A percentile compares a stretch with the other conserved stretches of the same genome.
These are phyloP conservation scores for Ctenoplectra terminalis DNA, from an alignment of 1,140 invertebrate species.

Conservation along the genomic window DNA sequence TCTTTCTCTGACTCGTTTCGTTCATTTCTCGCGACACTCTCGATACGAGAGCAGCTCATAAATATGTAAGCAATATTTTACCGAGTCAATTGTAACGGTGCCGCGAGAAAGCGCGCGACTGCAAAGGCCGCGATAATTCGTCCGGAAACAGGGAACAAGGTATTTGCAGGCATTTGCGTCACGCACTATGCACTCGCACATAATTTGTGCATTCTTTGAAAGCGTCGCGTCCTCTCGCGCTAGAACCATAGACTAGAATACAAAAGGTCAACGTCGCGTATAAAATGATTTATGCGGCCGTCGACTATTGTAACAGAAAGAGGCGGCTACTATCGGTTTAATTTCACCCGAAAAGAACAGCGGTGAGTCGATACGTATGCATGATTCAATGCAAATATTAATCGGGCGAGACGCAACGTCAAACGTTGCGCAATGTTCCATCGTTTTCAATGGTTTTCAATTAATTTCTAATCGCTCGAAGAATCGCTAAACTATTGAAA, in stretches of 20 bases:
- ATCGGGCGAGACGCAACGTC: not conserved
- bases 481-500: not conserved
- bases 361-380: too few relatives aligned
- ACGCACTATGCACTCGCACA: constrained; percentile 22
- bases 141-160: constrained; percentile 36
- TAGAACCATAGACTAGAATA: not conserved
- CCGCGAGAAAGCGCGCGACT: constrained; percentile 19
- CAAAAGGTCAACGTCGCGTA: not conserved
- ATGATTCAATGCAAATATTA: constrained; percentile 2
- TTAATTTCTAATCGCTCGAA: not conserved
- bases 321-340: not conserved
- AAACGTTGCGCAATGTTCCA: not conserved
- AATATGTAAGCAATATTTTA: constrained; percentile 32
- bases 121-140: constrained; percentile 39
- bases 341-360: too few relatives aligned
- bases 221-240: not conserved
- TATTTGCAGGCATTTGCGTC: constrained; percentile 28
- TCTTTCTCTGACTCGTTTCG: not conserved
- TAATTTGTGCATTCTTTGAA: constrained; percentile 28
- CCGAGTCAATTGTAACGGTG: constrained; percentile 17
- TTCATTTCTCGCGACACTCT: constrained; percentile 4
- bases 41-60: constrained; percentile 14
- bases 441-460: not conserved
- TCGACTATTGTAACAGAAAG: too few relatives aligned
- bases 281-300: not conserved